Percentiles rank a stretch among this genome's conserved stretches.
Evolutionary conservation across 53 echinoderm and acorn worm species (phyloP).

Genomic region (Patiria pectinifera): DNA sequence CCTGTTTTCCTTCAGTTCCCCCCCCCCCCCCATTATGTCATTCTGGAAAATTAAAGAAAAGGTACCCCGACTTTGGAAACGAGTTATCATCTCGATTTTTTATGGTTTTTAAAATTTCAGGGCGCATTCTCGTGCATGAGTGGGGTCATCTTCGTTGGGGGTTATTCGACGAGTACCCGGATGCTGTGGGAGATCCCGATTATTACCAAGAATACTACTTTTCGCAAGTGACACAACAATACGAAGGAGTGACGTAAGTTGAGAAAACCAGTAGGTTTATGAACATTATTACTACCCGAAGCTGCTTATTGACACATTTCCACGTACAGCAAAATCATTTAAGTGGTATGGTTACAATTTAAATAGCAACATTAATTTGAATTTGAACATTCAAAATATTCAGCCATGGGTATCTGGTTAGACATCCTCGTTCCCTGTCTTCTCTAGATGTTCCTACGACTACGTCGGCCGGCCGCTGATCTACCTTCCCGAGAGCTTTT

Average conservation of each 20-base stretch:
- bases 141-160: conserved; percentile 85
- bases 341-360: no score
- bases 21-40: no score
- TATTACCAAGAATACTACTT: conserved; percentile 60
- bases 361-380: no score
- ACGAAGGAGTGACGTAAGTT: conserved; percentile 61
- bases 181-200: conserved; percentile 68
- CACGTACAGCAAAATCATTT: no score
- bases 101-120: conserved; percentile 16
- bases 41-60: no score
- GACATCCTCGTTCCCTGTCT: not conserved
- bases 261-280: not conserved
- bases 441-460: conserved; percentile 54
- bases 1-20: no score
- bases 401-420: not conserved
- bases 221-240: conserved; percentile 21
- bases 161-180: conserved; percentile 79
- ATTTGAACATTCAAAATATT: no score
- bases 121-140: conserved; percentile 76
- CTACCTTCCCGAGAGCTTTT: conserved; percentile 37
- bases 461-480: conserved; percentile 38
- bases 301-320: not conserved
- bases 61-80: not conserved
- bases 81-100: no score
- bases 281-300: not conserved